phyloP scores from a whole-genome alignment of 2,797 vertebrate genomes.

The Erithacus rubecula region DNA sequence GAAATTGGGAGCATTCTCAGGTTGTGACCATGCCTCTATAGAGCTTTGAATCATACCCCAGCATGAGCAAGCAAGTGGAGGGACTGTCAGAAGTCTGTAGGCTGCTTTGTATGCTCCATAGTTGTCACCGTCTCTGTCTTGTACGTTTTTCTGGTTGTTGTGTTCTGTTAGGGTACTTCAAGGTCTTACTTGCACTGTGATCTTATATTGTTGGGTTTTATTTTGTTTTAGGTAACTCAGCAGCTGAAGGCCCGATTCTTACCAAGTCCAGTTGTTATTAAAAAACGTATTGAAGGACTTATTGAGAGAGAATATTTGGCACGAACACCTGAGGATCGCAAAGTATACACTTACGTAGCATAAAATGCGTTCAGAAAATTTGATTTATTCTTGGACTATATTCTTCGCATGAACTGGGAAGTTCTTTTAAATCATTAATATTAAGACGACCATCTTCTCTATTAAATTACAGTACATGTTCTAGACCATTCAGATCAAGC shows the following conservation, averaged over 20 bases:
- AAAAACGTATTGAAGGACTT: conserved; percentile 99
- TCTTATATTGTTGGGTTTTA: not conserved
- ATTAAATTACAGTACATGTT: conserved; percentile 86
- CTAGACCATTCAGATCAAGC: conserved; percentile 90
- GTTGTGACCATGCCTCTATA: not conserved
- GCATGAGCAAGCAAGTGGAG: not conserved
- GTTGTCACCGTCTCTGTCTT: not conserved
- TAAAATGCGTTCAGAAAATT: conserved; percentile 83
- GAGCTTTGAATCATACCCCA: not conserved
- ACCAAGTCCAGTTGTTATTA: conserved; percentile 98
- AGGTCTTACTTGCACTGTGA: not conserved
- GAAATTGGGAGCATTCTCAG: not conserved
- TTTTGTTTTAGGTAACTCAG: conserved; percentile 89
- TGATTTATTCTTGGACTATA: conserved; percentile 86
- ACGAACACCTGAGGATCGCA: conserved; percentile 96
- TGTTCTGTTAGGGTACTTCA: not conserved
- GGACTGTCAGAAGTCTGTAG: not conserved
- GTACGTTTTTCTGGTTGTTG: not conserved
- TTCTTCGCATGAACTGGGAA: conserved; percentile 94
- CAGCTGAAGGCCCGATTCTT: conserved; percentile 95
- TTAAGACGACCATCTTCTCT: conserved; percentile 84
- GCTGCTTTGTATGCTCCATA: not conserved
- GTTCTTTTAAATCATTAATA: conserved; percentile 92
- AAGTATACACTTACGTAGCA: conserved; percentile 98
- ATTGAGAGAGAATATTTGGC: conserved; percentile 99